Evolutionary conservation across 1,140 invertebrate genomes (phyloP).

Genomic region (Micrasema minimum): DNA sequence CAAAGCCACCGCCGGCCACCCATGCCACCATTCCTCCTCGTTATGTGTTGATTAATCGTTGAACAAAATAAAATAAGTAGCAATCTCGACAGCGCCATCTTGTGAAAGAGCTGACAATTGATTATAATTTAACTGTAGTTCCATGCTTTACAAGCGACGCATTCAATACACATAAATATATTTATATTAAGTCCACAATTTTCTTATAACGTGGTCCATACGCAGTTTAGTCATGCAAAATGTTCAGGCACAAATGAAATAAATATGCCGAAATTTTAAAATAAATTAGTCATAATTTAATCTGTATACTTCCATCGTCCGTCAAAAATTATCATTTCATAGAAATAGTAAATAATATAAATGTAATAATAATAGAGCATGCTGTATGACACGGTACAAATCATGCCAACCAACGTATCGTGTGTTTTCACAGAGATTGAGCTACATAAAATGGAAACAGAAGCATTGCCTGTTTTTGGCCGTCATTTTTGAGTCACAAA

Average conservation of each 20-base stretch:
- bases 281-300: too few relatives aligned
- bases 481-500: too few relatives aligned
- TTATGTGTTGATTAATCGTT: slow-evolving; percentile 27
- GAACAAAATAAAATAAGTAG: too few relatives aligned
- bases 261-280: not conserved
- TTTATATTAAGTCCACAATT: slow-evolving; percentile 15
- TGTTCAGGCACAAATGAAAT: slow-evolving; percentile 21
- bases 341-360: too few relatives aligned
- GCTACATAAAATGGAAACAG: too few relatives aligned
- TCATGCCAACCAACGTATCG: slow-evolving; percentile 5
- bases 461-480: too few relatives aligned
- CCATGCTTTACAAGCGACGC: slow-evolving; percentile 37
- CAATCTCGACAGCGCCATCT: slow-evolving; percentile 14
- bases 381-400: not conserved
- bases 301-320: not conserved
- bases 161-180: slow-evolving; percentile 18
- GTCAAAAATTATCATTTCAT: too few relatives aligned
- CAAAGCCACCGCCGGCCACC: slow-evolving; percentile 4
- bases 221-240: slow-evolving; percentile 26
- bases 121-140: not conserved
- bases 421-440: slow-evolving; percentile 5
- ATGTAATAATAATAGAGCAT: not conserved
- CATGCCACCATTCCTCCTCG: slow-evolving; percentile 12
- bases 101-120: not conserved
- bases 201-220: slow-evolving; percentile 4